phyloP scores from a whole-genome alignment of 2,113 vertebrate species.

The Larimichthys polyactis region DNA sequence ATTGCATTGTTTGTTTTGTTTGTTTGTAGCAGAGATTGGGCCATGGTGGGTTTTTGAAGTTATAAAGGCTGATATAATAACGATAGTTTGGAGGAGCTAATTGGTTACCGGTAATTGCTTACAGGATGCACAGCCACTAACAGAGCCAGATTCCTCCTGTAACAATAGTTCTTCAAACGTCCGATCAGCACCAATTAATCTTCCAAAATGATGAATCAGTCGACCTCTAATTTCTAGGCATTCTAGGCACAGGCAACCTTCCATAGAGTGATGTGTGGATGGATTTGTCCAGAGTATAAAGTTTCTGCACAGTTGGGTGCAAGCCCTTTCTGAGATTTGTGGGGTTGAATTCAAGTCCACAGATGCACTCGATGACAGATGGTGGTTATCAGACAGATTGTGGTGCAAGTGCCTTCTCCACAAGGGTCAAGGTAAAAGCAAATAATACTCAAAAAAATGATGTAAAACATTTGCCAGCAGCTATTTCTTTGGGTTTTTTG shows the following conservation, averaged over 20 bases:
- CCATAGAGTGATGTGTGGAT: neutral
- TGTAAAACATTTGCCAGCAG: slow-evolving; percentile 37
- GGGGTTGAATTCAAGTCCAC: slow-evolving; percentile 38
- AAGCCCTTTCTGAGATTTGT: slow-evolving; percentile 33
- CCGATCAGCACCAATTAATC: no score
- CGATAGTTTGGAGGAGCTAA: no score
- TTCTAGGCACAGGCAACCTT: neutral
- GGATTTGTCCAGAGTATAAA: neutral
- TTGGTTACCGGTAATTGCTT: no score
- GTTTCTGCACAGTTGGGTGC: neutral
- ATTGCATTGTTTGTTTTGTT: no score
- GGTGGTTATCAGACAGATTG: slow-evolving; percentile 64
- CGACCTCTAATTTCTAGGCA: no score
- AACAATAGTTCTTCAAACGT: no score
- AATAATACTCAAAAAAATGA: slow-evolving; percentile 41
- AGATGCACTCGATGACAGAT: slow-evolving; percentile 63
- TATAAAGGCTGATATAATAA: no score
- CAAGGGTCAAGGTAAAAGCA: slow-evolving; percentile 63
- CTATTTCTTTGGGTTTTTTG: slow-evolving; percentile 40
- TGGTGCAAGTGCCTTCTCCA: slow-evolving; percentile 28
- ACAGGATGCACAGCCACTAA: no score
- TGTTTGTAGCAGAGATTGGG: no score
- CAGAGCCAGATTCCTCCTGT: no score
- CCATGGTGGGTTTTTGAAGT: no score
- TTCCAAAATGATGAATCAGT: no score